Conservation (phyloP, 2,888 invertebrate genomes). For the Macrosiphum euphorbiae region DNA sequence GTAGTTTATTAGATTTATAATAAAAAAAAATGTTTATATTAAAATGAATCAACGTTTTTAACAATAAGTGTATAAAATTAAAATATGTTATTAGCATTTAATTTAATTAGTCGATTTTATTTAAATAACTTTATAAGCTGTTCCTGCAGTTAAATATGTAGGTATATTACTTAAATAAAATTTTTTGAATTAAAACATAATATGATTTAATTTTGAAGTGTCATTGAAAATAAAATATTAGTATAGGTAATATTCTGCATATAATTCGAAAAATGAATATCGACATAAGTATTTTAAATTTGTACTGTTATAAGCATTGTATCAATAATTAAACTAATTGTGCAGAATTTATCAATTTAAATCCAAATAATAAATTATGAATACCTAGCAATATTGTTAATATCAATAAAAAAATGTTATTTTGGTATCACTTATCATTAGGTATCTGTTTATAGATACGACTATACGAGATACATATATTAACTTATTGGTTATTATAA, state of each 20-base stretch:
- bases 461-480: too few relatives aligned
- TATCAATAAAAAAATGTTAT: neutral
- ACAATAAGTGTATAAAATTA: neutral
- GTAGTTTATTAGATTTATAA: neutral
- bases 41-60: slow-evolving; percentile 13
- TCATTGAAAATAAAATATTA: neutral
- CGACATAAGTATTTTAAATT: too few relatives aligned
- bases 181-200: neutral
- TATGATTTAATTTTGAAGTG: neutral
- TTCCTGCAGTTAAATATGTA: neutral
- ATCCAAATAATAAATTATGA: neutral
- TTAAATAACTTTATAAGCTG: slow-evolving; percentile 7
- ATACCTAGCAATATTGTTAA: too few relatives aligned
- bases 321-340: neutral
- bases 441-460: neutral
- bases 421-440: neutral
- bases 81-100: neutral
- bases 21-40: neutral
- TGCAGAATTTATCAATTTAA: too few relatives aligned
- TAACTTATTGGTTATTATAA: neutral
- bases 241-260: neutral
- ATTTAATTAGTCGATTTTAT: slow-evolving; percentile 26
- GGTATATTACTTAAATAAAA: neutral
- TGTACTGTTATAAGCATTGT: neutral
- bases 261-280: neutral